Base-by-base conservation (phyloP, 2,888 invertebrate genomes). In the Hololepta plana region DNA sequence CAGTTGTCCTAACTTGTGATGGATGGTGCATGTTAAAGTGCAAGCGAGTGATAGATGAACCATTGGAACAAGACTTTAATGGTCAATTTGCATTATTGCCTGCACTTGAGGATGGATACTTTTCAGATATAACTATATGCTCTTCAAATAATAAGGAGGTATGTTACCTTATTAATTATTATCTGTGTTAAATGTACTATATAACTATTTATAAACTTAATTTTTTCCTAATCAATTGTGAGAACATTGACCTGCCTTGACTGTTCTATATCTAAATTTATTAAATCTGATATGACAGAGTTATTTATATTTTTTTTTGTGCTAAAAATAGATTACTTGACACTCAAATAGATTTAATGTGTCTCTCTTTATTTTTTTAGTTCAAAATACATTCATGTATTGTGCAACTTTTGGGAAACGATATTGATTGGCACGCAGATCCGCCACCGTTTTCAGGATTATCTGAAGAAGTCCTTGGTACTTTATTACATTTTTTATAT, bases 61-160 rank as follows among this genome's bases (percentile, higher is more conserved):
- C 57, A 27, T 49, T 51, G 2, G 57, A 52, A 24, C 38, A 53
- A 20, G 53, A 55, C 2, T 49, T 56, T 31, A 64, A 64, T 38
- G 54, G 60, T 20, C 63, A 67, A 5, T 72, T 66, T 44, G 64
- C 65, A n/a, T 60, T 72, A 32, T 47, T 64, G n/a, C 61, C 66
- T 28, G 72, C 72, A 16, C 51, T 73, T 26, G 63, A 67, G 35
- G 68, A 72, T 37, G 66, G 67, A 1, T 72, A 64, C 44, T 73
- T 73, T 42, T 63, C 65, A 31, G 72, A 73, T 51, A 48, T 66
- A 30, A 48, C 47, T 12, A 51, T 68, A n/a, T 49, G 46, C 23
- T 53, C 64, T 20, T 51, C 55, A 26, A 60, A 59, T 43, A 59
- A 60, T 27, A 62, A 60, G 47, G 53, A 61, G 52, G 64, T 62